Evolutionary conservation across 2,797 vertebrate species (phyloP), one percentile per base, ranked within the genome.

Genomic region (Vireo griseus): DNA sequence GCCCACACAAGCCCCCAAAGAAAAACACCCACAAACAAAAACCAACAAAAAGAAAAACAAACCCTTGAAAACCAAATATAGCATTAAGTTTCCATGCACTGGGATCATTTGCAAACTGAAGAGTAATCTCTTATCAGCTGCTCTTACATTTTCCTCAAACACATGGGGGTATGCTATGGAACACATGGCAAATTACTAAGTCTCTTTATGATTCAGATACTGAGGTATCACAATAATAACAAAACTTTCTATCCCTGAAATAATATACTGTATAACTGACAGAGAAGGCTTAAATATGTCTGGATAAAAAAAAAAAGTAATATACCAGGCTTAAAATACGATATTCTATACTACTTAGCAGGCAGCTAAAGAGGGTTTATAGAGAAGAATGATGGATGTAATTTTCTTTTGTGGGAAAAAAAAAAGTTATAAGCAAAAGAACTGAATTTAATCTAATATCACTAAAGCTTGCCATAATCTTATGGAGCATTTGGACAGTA

Each of bases 401-500:
- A 99, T 98, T 99, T 98, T 98, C 97, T 95, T 95, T 87, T 91
- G 5, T 8, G 11, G 35, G 35, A 35, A 59, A 97, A 97, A 86
- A 71, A 97, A 97, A 47, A 98, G 98, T 98, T 96, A 98, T 98
- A 98, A 98, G 98, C 96, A 82, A 97, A 94, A 97, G 98, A 98
- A 99, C 98, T 98, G 98, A 95, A 98, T 98, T 98, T 98, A 98
- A 99, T 99, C 98, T 99, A 98, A 99, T 99, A 98, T 99, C 98
- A 97, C 98, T 98, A 98, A 98, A 98, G 98, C 98, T 97, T 96
- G 92, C 80, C 95, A 97, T 98, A 98, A 98, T 99, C 98, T 97
- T 95, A 65, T 82, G 95, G 96, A 98, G 97, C 98, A 98, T 98
- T 98, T 98, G 97, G 96, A 94, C 95, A 95, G 96, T 98, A 96